Percentiles rank a stretch among this genome's conserved stretches.
These are phyloP conservation scores for Zaprionus capensis DNA, from an alignment of 1,140 invertebrate species.

Conservation along the genomic window DNA sequence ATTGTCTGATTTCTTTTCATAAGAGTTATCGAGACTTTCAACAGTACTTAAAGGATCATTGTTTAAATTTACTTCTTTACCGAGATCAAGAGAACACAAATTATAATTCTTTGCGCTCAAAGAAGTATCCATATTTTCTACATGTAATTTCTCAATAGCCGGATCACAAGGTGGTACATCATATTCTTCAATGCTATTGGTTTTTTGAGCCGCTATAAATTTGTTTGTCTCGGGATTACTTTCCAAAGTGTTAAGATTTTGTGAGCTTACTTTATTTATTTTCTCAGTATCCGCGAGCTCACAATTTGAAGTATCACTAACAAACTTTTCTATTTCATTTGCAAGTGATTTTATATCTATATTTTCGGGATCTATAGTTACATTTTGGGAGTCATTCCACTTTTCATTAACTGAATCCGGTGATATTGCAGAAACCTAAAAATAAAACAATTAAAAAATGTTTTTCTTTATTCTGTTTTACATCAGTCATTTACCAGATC, in stretches of 20 bases:
- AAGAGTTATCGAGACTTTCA: not conserved
- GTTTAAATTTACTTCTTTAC: not conserved
- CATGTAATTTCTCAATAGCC: not conserved
- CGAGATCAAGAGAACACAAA: not conserved
- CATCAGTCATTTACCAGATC: slow-evolving; percentile 34
- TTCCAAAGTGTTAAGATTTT: not conserved
- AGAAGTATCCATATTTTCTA: not conserved
- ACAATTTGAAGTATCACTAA: slow-evolving; percentile 49
- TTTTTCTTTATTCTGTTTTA: not conserved
- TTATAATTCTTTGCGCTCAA: not conserved
- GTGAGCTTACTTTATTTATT: not conserved
- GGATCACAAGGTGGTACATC: not conserved
- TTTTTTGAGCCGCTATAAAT: not conserved
- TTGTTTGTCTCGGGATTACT: not conserved
- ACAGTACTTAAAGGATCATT: not conserved
- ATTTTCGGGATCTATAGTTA: slow-evolving; percentile 14
- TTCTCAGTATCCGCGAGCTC: not conserved
- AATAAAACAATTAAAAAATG: not conserved
- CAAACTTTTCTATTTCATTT: slow-evolving; percentile 79
- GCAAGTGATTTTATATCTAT: slow-evolving; percentile 73
- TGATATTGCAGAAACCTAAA: slow-evolving; percentile 7
- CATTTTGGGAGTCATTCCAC: not conserved
- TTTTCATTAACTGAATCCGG: not conserved
- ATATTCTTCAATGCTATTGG: not conserved
- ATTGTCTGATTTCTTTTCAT: not conserved